These are phyloP conservation scores for Diglossa brunneiventris DNA, from an alignment of 2,113 vertebrate genomes.

Conservation along the genomic window DNA sequence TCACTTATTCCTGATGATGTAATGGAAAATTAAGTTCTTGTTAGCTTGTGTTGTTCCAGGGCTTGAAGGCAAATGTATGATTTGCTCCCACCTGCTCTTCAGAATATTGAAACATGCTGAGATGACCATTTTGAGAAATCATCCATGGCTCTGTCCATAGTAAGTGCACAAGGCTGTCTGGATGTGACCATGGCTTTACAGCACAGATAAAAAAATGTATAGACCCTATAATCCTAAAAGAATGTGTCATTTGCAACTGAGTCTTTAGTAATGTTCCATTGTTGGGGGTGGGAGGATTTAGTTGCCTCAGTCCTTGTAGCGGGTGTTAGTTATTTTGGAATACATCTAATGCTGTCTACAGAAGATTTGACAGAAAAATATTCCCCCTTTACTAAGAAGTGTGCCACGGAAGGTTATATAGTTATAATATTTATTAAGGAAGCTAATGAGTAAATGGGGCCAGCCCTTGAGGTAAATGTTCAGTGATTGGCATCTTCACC, in stretches of 20 bases:
- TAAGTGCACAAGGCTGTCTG: neutral
- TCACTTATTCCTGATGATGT: neutral
- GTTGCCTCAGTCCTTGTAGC: neutral
- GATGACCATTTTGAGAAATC: neutral
- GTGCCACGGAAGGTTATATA: neutral
- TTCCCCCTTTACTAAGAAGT: neutral
- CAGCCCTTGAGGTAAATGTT: neutral
- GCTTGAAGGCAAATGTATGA: neutral
- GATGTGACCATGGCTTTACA: neutral
- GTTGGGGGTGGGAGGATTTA: neutral
- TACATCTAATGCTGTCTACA: accelerated
- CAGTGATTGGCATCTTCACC: neutral
- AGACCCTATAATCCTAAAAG: neutral
- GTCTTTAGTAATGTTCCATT: neutral
- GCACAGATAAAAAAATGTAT: neutral
- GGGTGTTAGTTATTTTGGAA: neutral
- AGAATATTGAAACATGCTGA: neutral
- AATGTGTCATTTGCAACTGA: neutral
- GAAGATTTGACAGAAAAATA: neutral
- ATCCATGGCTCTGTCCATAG: neutral
- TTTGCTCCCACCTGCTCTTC: neutral
- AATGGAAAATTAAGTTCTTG: neutral
- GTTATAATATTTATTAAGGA: neutral
- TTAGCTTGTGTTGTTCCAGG: neutral
- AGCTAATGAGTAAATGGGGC: neutral